Evolutionary conservation across 2,888 invertebrate species (phyloP), one percentile per base, ranked within the genome.

Genomic region (Troilus luridus): DNA sequence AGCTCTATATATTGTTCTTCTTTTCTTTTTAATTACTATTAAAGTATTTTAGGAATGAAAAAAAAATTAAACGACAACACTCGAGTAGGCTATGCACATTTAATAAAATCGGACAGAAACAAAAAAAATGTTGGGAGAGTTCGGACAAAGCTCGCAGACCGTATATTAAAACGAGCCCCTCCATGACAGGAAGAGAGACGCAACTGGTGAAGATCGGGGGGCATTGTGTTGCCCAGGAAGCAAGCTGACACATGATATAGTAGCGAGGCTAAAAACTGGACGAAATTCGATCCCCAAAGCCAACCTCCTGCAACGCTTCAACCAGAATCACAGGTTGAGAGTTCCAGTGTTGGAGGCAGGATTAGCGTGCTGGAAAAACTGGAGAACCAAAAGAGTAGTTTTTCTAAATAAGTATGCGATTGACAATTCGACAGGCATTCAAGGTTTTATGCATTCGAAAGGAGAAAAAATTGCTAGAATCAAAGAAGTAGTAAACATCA

Each of bases 221-320:
- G 85, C 85, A 56, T 85, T 85, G 85, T 85, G 54, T 85, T 21
- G 21, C 0, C 21, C 85, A 85, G 85, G 85, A 85, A 85, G 85
- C 85, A 85, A 21, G 7, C 85, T 85, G 85, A 85, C 85, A 85
- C 85, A 85, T 85, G 85, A 85, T 85, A 85, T 85, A 85, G 85
- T 85, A 56, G 85, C 21, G 21, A 5, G 85, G 8, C 21, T 56
- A 85, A 85, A 85, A 85, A 85, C 85, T 85, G 56, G 85, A 54
- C 11, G 85, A 56, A 85, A 85, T 85, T 56, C 56, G 56, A 85
- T 85, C 56, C 85, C 11, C n/a, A 56, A 85, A 85, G 85, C 85
- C 85, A 85, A 85, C 56, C 54, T 85, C 56, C 27, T 72, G 72
- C 72, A 6, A 27, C 5, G 14, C 12, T 17, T 27, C 27, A 17